Conservation (phyloP, 2,797 vertebrate species). For the Gorsachius magnificus region DNA sequence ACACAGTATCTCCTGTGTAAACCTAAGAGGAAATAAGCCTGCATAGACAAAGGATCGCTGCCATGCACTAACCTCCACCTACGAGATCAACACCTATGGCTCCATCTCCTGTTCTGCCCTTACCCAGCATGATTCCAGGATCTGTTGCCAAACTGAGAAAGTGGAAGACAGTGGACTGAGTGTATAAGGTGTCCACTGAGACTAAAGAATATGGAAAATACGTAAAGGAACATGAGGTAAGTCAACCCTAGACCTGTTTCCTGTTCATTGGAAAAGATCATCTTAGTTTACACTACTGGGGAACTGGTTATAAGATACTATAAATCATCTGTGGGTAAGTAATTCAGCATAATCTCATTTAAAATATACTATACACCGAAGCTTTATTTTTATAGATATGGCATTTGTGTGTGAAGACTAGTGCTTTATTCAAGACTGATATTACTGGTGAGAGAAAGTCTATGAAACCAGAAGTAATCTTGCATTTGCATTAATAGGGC, state of each 20-base stretch:
- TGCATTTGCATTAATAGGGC: not conserved
- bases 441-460: not conserved
- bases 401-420: not conserved
- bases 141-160: not conserved
- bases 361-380: not conserved
- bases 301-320: not conserved
- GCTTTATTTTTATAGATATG: not conserved
- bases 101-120: not conserved
- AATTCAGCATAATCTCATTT: not conserved
- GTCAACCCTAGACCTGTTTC: not conserved
- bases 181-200: not conserved
- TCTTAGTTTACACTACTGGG: not conserved
- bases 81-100: rapidly evolving
- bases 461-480: not conserved
- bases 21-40: not conserved
- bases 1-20: not conserved
- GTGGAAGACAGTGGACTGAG: not conserved
- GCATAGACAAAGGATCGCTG: not conserved
- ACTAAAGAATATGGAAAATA: not conserved
- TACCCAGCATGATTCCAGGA: not conserved
- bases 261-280: not conserved
- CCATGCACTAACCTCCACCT: not conserved
- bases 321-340: not conserved
- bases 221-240: not conserved
- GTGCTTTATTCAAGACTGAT: not conserved